These are phyloP conservation scores for Neomonachus schauinslandi DNA, from an alignment of 2,113 vertebrate genomes.

Conservation along the genomic window DNA sequence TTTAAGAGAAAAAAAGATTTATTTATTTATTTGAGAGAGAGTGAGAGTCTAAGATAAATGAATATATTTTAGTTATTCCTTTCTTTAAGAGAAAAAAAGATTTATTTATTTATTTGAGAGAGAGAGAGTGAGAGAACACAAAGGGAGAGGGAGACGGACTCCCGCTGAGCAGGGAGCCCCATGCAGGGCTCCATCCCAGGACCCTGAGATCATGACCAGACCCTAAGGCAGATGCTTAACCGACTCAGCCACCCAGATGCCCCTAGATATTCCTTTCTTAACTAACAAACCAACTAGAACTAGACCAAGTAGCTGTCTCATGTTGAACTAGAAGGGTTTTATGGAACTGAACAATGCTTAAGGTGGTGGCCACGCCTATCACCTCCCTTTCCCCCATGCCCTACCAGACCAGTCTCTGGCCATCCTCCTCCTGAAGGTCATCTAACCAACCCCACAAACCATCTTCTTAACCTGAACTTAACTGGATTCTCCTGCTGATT, in stretches of 20 bases:
- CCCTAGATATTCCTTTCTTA: constrained; percentile 38
- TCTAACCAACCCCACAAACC: not conserved
- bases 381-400: too few relatives aligned
- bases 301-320: not conserved
- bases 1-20: too few relatives aligned
- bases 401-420: not conserved
- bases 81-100: not conserved
- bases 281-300: not conserved
- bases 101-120: too few relatives aligned
- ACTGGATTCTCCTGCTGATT: not conserved
- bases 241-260: not conserved
- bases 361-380: fast-evolving
- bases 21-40: too few relatives aligned
- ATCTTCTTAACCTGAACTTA: not conserved
- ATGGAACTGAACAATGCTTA: not conserved
- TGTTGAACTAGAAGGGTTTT: not conserved
- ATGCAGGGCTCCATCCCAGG: not conserved
- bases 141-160: too few relatives aligned
- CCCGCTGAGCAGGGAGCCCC: not conserved
- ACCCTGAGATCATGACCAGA: not conserved
- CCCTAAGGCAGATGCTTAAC: not conserved
- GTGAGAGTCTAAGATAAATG: not conserved
- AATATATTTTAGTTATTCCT: not conserved
- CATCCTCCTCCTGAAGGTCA: not conserved
- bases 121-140: too few relatives aligned